A percentile compares a stretch with the other conserved stretches of the same genome.
Evolutionary conservation across 2,888 invertebrate genomes (phyloP).

Genomic region (Aphrophora alni): DNA sequence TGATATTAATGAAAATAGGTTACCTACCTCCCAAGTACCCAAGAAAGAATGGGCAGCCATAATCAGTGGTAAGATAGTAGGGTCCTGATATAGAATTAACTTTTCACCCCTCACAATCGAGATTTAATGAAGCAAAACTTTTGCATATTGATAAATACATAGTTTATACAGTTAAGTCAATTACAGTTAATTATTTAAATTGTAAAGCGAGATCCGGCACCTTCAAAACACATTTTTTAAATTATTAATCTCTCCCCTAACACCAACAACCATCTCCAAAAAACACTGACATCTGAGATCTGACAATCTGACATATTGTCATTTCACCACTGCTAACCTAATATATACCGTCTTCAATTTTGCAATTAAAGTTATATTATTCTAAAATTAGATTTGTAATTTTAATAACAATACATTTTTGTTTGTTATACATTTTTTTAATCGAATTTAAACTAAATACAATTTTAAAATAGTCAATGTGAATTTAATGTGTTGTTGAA

Average conservation of each 20-base stretch:
- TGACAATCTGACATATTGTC: background rate
- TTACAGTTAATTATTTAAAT: background rate
- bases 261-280: background rate
- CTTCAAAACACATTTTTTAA: background rate
- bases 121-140: background rate
- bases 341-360: no score
- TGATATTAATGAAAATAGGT: background rate
- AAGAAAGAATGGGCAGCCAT: constrained; percentile 35
- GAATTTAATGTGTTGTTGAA: no score
- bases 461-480: no score
- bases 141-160: no score
- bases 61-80: background rate
- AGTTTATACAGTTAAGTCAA: background rate
- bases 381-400: no score
- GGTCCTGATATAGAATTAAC: no score
- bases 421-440: no score
- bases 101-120: background rate
- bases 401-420: no score
- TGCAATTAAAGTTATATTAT: no score
- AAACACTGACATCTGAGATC: background rate
- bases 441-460: no score
- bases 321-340: background rate
- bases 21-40: constrained; percentile 40
- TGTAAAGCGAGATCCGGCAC: no score
- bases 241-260: background rate